Evolutionary conservation across 2,113 vertebrate species (phyloP).

Genomic region (Phylloscopus whistleri): DNA sequence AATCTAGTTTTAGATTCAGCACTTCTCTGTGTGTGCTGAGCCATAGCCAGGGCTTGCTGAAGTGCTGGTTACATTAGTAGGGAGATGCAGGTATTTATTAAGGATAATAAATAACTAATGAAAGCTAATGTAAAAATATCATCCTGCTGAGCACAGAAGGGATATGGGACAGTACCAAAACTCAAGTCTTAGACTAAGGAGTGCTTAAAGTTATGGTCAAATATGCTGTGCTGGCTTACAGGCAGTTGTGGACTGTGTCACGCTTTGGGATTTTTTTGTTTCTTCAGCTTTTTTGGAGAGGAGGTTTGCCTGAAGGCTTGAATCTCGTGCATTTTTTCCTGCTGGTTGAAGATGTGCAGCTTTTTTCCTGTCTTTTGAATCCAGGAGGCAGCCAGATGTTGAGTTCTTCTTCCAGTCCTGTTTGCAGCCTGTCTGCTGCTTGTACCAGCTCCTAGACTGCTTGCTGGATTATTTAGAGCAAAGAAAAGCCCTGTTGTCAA

Average conservation of each 20-base stretch:
- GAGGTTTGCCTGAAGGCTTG: background rate
- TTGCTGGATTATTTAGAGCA: conserved; percentile 6
- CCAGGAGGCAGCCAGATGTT: background rate
- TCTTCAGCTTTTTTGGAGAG: background rate
- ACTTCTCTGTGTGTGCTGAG: background rate
- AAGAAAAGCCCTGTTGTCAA: background rate
- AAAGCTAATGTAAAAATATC: background rate
- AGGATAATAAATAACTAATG: no score
- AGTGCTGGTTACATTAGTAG: background rate
- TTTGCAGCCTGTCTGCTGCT: background rate
- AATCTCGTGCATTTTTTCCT: background rate
- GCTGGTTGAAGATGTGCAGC: background rate
- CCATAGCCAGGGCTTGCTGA: accelerated
- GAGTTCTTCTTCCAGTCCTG: background rate
- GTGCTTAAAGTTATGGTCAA: background rate
- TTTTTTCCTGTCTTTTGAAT: background rate
- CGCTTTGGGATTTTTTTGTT: background rate
- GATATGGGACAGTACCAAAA: background rate
- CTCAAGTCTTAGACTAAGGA: background rate
- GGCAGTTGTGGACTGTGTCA: background rate
- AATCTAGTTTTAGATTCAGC: background rate
- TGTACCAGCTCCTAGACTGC: background rate
- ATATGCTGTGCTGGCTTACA: background rate
- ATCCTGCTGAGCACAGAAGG: background rate
- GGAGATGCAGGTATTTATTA: background rate